Conservation (phyloP, 2,888 invertebrate genomes). For the Tenthredo livida region DNA sequence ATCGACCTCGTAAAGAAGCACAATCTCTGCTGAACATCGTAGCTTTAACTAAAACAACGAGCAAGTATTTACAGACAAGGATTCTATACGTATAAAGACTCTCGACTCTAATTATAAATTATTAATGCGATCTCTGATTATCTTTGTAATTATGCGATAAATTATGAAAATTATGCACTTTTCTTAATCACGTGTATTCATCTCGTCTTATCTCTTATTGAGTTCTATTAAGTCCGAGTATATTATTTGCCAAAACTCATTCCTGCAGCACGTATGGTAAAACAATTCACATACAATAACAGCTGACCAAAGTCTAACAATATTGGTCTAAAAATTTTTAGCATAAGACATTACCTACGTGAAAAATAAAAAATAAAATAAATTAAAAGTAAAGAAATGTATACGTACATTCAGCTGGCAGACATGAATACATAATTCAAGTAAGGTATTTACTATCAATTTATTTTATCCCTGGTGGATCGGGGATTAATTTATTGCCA, state of each 20-base stretch:
- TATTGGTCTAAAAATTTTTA: neutral
- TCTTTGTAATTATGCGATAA: neutral
- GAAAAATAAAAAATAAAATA: neutral
- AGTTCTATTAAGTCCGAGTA: neutral
- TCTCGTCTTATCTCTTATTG: neutral
- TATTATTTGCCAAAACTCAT: neutral
- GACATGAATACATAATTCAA: neutral
- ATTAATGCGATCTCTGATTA: neutral
- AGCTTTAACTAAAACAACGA: neutral
- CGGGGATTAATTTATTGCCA: neutral
- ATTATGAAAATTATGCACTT: neutral
- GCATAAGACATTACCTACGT: neutral
- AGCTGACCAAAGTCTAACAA: constrained; percentile 26
- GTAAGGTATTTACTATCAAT: neutral
- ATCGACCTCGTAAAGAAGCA: neutral
- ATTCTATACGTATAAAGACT: neutral
- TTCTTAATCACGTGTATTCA: neutral
- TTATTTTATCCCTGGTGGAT: neutral
- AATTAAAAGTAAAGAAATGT: neutral
- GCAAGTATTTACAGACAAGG: neutral
- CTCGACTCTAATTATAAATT: neutral
- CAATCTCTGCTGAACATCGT: neutral
- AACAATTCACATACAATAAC: neutral
- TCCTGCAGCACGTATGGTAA: neutral
- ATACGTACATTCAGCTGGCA: neutral